Evolutionary conservation across 2,888 invertebrate genomes (phyloP).

Genomic region (Drosophila dives): DNA sequence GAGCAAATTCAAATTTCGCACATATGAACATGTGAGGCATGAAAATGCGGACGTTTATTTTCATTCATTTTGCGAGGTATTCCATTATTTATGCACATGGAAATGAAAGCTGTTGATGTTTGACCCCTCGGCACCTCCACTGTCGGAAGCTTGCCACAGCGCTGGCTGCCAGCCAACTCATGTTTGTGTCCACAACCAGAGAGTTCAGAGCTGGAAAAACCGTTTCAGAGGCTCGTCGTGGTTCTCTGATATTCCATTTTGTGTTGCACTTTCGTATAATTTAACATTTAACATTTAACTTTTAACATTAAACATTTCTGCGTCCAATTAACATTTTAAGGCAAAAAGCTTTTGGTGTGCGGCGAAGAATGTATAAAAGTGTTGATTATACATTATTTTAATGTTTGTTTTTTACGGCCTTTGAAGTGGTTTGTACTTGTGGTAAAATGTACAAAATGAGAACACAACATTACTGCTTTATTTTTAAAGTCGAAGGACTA

Average conservation of each 20-base stretch:
- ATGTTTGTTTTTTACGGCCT: conserved; percentile 24
- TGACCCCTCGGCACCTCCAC: conserved; percentile 15
- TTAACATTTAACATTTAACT: conserved; percentile 19
- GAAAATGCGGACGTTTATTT: conserved; percentile 50
- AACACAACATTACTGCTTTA: background rate
- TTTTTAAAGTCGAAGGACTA: background rate
- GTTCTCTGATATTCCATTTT: conserved; percentile 32
- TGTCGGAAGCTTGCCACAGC: conserved; percentile 32
- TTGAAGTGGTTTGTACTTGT: conserved; percentile 14
- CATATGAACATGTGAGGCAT: conserved; percentile 15
- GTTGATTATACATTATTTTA: conserved; percentile 61
- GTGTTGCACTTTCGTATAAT: conserved; percentile 50
- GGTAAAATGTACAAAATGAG: background rate
- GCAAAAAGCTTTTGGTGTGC: conserved; percentile 46
- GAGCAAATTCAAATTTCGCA: conserved; percentile 14
- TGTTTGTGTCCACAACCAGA: conserved; percentile 25
- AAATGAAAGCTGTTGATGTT: conserved; percentile 50
- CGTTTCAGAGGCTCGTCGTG: conserved; percentile 26
- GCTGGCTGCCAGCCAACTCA: conserved; percentile 46
- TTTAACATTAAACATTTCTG: conserved; percentile 56
- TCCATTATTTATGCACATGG: conserved; percentile 69
- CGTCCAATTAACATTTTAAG: conserved; percentile 72
- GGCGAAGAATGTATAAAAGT: conserved; percentile 32
- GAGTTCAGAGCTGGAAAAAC: background rate
- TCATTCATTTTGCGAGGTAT: conserved; percentile 53